These are phyloP conservation scores for Ameiurus melas DNA, from an alignment of 2,113 vertebrate species.

Conservation along the genomic window DNA sequence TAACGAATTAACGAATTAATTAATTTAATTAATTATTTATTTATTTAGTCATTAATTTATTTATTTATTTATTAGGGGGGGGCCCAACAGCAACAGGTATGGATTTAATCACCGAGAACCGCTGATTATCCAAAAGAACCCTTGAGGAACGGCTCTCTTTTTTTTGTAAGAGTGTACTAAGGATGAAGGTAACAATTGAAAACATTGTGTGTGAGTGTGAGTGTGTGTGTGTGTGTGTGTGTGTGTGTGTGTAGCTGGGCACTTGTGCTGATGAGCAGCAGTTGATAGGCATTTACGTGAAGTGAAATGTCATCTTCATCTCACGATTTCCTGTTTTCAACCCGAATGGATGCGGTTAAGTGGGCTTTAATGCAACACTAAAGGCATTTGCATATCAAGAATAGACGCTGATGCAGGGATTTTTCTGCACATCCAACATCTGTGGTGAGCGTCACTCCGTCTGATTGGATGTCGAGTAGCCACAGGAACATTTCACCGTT, in stretches of 20 bases:
- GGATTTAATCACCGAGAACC: not conserved
- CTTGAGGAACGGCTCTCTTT: not conserved
- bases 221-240: not conserved
- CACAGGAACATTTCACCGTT: not conserved
- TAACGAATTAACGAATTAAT: no score
- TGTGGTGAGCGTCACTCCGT: conserved; percentile 30
- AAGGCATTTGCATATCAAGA: conserved; percentile 65
- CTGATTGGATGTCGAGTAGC: not conserved
- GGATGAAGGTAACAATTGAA: not conserved
- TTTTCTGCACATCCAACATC: conserved; percentile 61
- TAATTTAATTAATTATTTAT: no score
- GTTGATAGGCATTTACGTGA: conserved; percentile 49
- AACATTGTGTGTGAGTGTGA: not conserved
- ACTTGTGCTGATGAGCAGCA: conserved; percentile 47
- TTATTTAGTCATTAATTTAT: no score
- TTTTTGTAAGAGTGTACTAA: not conserved
- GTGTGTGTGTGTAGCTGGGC: conserved; percentile 31
- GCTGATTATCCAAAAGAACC: not conserved
- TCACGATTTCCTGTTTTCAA: conserved; percentile 59
- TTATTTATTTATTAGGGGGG: no score
- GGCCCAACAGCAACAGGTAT: no score
- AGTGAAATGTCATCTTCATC: conserved; percentile 49
- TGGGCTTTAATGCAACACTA: conserved; percentile 59
- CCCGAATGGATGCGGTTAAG: conserved; percentile 62
- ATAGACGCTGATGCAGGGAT: conserved; percentile 64